These are phyloP conservation scores for Chrysolina americana DNA, from an alignment of 2,888 invertebrate genomes.

Conservation along the genomic window DNA sequence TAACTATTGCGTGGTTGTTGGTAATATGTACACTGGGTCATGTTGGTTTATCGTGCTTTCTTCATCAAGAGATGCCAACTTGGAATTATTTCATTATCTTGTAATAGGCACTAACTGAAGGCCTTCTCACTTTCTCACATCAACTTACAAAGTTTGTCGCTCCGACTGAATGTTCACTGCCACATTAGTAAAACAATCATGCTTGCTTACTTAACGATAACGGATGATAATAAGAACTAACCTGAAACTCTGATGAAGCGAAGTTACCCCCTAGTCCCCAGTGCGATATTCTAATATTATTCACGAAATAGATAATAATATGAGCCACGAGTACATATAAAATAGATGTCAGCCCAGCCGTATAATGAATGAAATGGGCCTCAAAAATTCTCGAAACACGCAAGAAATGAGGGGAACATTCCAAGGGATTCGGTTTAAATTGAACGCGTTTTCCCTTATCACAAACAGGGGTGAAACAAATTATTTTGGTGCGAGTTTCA, in stretches of 20 bases:
- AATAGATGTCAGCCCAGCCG: neutral
- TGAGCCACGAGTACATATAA: neutral
- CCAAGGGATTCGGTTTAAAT: slow-evolving; percentile 11
- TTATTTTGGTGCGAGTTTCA: neutral
- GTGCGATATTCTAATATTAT: slow-evolving; percentile 9
- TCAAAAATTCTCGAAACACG: slow-evolving; percentile 6
- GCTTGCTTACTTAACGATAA: slow-evolving; percentile 48
- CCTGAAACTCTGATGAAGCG: neutral
- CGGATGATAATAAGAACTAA: slow-evolving; percentile 31
- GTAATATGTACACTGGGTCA: no score
- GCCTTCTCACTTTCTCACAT: neutral
- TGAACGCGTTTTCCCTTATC: slow-evolving; percentile 2
- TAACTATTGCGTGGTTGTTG: no score
- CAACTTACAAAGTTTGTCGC: neutral
- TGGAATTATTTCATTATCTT: no score
- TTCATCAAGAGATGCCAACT: no score
- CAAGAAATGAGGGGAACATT: neutral
- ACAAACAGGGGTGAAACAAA: slow-evolving; percentile 3
- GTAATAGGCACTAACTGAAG: neutral
- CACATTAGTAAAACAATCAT: slow-evolving; percentile 52
- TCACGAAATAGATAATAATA: neutral
- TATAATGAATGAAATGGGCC: slow-evolving; percentile 14
- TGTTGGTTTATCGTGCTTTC: no score
- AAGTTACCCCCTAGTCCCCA: neutral
- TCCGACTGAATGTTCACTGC: slow-evolving; percentile 24